These are phyloP conservation scores for Sinocyclocheilus anophthalmus DNA, from an alignment of 2,113 vertebrate genomes.

Conservation along the genomic window DNA sequence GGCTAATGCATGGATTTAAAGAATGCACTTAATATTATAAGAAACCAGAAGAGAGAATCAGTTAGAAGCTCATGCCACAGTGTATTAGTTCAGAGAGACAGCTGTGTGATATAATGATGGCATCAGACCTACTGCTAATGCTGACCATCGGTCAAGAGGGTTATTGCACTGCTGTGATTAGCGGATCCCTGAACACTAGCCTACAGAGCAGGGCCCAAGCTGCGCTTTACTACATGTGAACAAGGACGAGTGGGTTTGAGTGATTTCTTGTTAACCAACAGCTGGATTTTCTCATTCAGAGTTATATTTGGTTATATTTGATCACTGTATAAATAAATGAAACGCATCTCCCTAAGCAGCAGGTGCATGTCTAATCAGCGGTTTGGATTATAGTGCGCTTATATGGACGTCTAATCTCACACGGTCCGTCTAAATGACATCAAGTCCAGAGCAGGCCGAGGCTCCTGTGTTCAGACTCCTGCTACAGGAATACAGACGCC, in stretches of 20 bases:
- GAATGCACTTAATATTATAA: background rate
- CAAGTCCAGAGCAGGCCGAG: background rate
- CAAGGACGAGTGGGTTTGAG: background rate
- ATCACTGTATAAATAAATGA: conserved; percentile 79
- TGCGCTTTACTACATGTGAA: background rate
- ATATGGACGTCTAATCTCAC: conserved; percentile 1
- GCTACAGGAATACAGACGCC: background rate
- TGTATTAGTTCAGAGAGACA: background rate
- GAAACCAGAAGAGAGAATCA: background rate
- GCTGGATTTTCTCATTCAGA: background rate
- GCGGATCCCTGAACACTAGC: background rate
- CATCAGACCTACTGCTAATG: no score
- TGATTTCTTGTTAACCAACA: background rate
- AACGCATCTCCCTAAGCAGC: conserved; percentile 77
- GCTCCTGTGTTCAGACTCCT: background rate
- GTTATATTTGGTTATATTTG: conserved; percentile 52
- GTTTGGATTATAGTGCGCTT: background rate
- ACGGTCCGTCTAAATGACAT: background rate
- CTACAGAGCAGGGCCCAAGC: background rate
- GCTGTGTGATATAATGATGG: background rate
- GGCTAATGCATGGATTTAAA: conserved; percentile 12
- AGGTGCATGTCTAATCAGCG: conserved; percentile 77
- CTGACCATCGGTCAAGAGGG: background rate
- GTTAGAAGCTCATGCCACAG: conserved; percentile 7
- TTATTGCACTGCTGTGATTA: background rate